Base-by-base conservation (phyloP, 1,140 invertebrate species). In the Calephelis nemesis region DNA sequence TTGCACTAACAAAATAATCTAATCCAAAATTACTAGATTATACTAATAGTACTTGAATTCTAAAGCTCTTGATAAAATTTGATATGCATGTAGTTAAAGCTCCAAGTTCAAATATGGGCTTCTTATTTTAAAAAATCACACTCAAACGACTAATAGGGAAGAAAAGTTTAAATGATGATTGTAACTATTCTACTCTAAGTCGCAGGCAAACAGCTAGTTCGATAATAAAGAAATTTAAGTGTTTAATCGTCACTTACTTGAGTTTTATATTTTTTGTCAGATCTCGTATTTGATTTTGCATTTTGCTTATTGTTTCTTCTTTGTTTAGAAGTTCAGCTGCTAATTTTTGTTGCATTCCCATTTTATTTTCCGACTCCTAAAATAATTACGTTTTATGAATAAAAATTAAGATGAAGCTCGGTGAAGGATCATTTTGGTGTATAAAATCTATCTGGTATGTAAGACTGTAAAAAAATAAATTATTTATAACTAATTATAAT, bases 211-310 rank as follows among this genome's bases (percentile, higher is more conserved):
- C 30, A 30, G 30, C 30, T 30, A 2, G 30, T 4, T 45, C 42
- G 0, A 45, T 5, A 7, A 45, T 45, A 45, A 45, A 45, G 8
- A 42, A 42, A 6, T 45, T 6, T 8, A 45, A 7, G 42, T 45
- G 8, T 45, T 45, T 45, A 9, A 52, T 66, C n/a, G 66, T 42
- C 54, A 79, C 73, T 73, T 78, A 91, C 88, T 88, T 85, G 39
- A 90, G 72, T 77, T 88, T 90, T 12, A 85, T 83, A 66, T 83
- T 89, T 75, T 91, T 91, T 7, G 81, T 82, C 10, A 89, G 65
- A 52, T 90, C 87, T 72, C 87, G 79, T 52, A 88, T 84, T 76
- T 91, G 87, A 62, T 71, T 79, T 73, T 91, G 87, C 84, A 91
- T 85, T 69, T 91, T 91, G 64, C 72, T 73, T 54, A 90, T 73